A percentile compares a stretch with the other conserved stretches of the same genome.
These are phyloP conservation scores for Clarias fuscus DNA, from an alignment of 2,797 vertebrate genomes.

Conservation along the genomic window DNA sequence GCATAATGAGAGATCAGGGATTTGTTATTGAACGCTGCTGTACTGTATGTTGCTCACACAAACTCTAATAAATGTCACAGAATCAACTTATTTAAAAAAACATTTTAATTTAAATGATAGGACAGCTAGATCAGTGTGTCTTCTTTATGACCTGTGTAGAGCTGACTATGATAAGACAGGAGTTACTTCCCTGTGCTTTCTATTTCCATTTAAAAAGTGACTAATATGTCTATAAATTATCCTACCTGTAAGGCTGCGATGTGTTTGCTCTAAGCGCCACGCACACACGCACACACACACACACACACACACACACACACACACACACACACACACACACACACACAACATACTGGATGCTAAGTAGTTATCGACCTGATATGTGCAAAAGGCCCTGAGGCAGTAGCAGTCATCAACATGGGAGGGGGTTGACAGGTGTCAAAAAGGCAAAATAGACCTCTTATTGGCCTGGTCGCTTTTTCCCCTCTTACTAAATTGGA, in stretches of 20 bases:
- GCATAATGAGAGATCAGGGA: neutral
- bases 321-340: neutral
- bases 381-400: neutral
- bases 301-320: neutral
- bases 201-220: neutral
- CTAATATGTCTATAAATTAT: constrained; percentile 1
- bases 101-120: constrained; percentile 29
- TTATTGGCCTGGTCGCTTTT: constrained; percentile 51
- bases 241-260: neutral
- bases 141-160: neutral
- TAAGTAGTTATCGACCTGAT: constrained; percentile 28
- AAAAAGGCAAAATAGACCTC: constrained; percentile 58
- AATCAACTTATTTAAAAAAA: constrained; percentile 2
- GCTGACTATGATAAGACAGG: constrained; percentile 1
- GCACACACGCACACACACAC: neutral
- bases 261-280: neutral
- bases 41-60: neutral
- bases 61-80: neutral
- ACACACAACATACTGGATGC: constrained; percentile 18
- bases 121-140: neutral
- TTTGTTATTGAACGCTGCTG: neutral
- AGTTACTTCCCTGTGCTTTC: neutral
- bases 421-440: constrained; percentile 46
- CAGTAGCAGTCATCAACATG: constrained; percentile 21
- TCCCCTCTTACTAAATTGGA: neutral